A percentile compares a stretch with the other conserved stretches of the same genome.
These are phyloP conservation scores for Diadromus collaris DNA, from an alignment of 2,888 invertebrate species.

Conservation along the genomic window DNA sequence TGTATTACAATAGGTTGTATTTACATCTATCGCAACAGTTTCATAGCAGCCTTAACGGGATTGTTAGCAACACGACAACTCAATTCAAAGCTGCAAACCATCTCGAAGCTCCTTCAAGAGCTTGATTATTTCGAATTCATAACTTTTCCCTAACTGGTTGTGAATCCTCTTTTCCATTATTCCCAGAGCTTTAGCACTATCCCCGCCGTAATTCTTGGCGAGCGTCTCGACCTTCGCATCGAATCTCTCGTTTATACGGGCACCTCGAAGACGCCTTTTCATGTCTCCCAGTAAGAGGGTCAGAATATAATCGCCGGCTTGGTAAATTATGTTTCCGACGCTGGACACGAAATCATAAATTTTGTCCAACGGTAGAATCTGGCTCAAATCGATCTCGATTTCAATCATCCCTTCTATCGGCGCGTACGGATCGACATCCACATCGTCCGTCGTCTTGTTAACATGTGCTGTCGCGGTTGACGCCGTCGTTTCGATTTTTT, in stretches of 20 bases:
- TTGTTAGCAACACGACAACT: background rate
- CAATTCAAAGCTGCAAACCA: background rate
- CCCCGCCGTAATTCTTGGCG: background rate
- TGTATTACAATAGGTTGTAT: too few relatives aligned
- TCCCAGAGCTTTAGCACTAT: conserved; percentile 13
- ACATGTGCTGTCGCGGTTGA: background rate
- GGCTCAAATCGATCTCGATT: background rate
- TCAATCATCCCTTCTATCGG: conserved; percentile 7
- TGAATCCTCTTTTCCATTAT: conserved; percentile 41
- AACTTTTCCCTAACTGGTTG: conserved; percentile 52
- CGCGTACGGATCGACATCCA: background rate
- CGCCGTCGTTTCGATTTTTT: background rate
- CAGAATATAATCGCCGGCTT: conserved; percentile 52
- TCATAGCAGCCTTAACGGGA: too few relatives aligned
- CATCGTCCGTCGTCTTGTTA: background rate
- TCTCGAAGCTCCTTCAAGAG: conserved; percentile 46
- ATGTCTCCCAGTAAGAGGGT: conserved; percentile 42
- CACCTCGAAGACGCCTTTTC: conserved; percentile 29
- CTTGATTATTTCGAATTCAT: conserved; percentile 36
- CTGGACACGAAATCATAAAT: conserved; percentile 7
- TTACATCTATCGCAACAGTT: too few relatives aligned
- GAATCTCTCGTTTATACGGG: conserved; percentile 48
- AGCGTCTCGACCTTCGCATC: conserved; percentile 37
- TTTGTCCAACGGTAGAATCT: background rate
- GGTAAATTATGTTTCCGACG: conserved; percentile 5